Conservation (phyloP, 2,888 invertebrate species). For the Heliconius aoede region DNA sequence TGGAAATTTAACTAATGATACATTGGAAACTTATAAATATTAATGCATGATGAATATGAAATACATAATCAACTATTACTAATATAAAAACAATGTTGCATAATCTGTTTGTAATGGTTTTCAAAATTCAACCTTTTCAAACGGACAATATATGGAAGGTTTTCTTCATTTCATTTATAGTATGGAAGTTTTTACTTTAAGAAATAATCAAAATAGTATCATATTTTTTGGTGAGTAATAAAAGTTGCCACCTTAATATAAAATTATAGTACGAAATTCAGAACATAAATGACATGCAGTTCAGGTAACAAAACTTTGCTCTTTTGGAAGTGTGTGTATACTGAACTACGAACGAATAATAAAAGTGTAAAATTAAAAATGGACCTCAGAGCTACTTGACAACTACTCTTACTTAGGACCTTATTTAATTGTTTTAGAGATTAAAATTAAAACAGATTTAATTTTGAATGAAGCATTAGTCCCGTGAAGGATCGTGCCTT, state of each 20-base stretch:
- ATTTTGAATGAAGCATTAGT: slow-evolving; percentile 53
- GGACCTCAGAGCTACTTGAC: slow-evolving; percentile 25
- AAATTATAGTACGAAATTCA: slow-evolving; percentile 37
- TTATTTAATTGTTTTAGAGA: slow-evolving; percentile 39
- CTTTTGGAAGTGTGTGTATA: slow-evolving; percentile 49
- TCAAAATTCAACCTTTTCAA: background rate
- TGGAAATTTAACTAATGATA: slow-evolving; percentile 1
- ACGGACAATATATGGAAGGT: background rate
- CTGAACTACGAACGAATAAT: slow-evolving; percentile 46
- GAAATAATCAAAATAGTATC: background rate
- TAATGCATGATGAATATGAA: background rate
- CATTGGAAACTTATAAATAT: slow-evolving; percentile 10
- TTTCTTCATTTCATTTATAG: background rate
- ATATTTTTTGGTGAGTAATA: background rate
- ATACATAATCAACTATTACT: background rate
- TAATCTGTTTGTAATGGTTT: background rate
- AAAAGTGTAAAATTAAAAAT: slow-evolving; percentile 38
- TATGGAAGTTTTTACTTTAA: background rate
- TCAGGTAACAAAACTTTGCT: slow-evolving; percentile 67
- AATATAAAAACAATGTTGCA: background rate
- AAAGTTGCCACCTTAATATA: background rate
- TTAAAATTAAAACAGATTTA: slow-evolving; percentile 32
- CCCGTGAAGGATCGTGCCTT: slow-evolving; percentile 73
- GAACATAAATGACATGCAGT: slow-evolving; percentile 66
- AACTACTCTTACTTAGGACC: slow-evolving; percentile 46